These are phyloP conservation scores for Dreissena rostriformis DNA, from an alignment of 1,140 invertebrate genomes.

Conservation along the genomic window DNA sequence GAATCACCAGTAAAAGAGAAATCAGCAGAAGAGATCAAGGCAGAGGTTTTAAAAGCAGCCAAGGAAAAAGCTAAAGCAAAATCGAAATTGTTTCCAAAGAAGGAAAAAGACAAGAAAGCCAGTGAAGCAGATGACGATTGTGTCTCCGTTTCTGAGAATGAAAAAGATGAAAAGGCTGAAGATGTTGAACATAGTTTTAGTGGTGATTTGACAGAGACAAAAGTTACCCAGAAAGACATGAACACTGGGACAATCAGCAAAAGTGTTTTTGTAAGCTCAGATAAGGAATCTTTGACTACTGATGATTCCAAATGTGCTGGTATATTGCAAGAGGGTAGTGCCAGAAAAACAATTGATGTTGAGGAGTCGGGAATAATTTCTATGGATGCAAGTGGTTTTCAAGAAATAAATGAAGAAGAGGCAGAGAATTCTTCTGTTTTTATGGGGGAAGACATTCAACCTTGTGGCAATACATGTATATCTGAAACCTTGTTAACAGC, in stretches of 20 bases:
- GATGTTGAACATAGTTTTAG: not conserved
- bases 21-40: constrained; percentile 37
- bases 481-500: too few relatives aligned
- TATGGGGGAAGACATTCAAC: too few relatives aligned
- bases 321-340: not conserved
- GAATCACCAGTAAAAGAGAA: constrained; percentile 35
- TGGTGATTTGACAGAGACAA: not conserved
- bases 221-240: not conserved
- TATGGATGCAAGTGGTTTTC: constrained; percentile 3
- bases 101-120: not conserved
- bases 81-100: constrained; percentile 49
- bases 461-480: too few relatives aligned
- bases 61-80: constrained; percentile 51
- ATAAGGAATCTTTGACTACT: not conserved
- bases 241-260: constrained; percentile 1
- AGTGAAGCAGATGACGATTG: constrained; percentile 1
- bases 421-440: not conserved
- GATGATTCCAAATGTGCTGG: not conserved
- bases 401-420: constrained; percentile 8
- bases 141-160: not conserved
- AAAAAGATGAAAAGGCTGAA: constrained; percentile 9
- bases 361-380: not conserved
- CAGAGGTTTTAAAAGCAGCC: constrained; percentile 50
- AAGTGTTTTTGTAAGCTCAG: not conserved
- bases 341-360: not conserved